Evolutionary conservation across 2,797 vertebrate species (phyloP).

Genomic region (Galago senegalensis): DNA sequence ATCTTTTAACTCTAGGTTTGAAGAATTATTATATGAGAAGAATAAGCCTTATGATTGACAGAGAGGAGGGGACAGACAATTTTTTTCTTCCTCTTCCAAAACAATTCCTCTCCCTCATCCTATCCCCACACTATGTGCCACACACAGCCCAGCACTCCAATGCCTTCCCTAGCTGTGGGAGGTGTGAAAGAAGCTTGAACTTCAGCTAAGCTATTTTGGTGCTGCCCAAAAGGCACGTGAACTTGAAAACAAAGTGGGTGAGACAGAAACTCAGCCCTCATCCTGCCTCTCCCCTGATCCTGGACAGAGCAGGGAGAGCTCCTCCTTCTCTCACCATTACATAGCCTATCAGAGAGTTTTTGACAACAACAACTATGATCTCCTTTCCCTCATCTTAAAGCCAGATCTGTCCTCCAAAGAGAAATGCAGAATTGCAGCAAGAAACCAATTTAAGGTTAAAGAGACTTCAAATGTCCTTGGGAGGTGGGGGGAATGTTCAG

Average conservation of each 20-base stretch:
- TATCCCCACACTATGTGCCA: background rate
- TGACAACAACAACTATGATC: background rate
- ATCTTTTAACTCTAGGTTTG: background rate
- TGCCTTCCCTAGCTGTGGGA: conserved; percentile 61
- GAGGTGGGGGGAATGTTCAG: background rate
- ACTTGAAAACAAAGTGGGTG: conserved; percentile 65
- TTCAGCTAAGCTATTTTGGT: conserved; percentile 77
- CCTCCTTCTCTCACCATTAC: background rate
- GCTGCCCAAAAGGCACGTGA: conserved; percentile 65
- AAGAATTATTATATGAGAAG: conserved; percentile 39
- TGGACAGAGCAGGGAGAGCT: conserved; percentile 2
- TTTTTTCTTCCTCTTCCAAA: conserved; percentile 18
- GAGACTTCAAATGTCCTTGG: background rate
- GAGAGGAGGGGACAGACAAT: no score
- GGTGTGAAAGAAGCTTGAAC: conserved; percentile 63
- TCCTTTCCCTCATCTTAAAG: conserved; percentile 64
- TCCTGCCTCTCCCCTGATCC: conserved; percentile 40
- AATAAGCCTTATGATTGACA: background rate
- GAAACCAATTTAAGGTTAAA: conserved; percentile 37
- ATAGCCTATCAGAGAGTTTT: conserved; percentile 19
- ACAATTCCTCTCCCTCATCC: background rate
- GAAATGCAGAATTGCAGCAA: conserved; percentile 13
- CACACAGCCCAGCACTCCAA: background rate
- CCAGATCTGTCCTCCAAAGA: conserved; percentile 52
- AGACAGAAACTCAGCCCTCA: conserved; percentile 60